Percentiles rank a stretch among this genome's conserved stretches.
Evolutionary conservation across 2,113 vertebrate species (phyloP).

Genomic region (Psittacara wagleri): DNA sequence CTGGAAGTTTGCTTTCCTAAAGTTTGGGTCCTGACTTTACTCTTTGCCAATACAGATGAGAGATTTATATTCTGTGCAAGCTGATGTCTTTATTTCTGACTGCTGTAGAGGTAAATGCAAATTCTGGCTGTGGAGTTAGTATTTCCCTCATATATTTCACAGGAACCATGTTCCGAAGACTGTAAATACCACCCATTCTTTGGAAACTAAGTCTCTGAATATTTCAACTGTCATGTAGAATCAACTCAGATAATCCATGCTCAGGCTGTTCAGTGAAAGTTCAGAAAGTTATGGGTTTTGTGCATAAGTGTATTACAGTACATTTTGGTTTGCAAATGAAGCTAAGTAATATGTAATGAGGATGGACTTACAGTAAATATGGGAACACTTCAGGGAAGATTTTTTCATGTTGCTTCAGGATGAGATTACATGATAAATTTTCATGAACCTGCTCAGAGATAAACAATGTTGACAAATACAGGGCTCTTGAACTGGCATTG

Average conservation of each 20-base stretch:
- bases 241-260: not conserved
- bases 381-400: not conserved
- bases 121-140: not conserved
- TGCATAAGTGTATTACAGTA: not conserved
- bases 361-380: not conserved
- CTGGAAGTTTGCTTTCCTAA: not conserved
- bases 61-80: not conserved
- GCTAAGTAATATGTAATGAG: not conserved
- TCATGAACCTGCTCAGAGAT: not conserved
- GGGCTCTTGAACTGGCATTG: not conserved
- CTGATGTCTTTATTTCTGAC: not conserved
- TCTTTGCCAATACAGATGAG: not conserved
- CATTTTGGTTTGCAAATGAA: conserved; percentile 28
- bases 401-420: not conserved
- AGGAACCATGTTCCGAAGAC: not conserved
- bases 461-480: not conserved
- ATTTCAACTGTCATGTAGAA: not conserved
- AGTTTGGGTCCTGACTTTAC: not conserved
- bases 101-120: not conserved
- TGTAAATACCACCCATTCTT: not conserved
- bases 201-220: not conserved
- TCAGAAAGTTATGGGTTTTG: not conserved
- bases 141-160: not conserved
- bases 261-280: not conserved
- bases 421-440: not conserved